phyloP scores from a whole-genome alignment of 2,797 vertebrate genomes.

The Euthynnus affinis region DNA sequence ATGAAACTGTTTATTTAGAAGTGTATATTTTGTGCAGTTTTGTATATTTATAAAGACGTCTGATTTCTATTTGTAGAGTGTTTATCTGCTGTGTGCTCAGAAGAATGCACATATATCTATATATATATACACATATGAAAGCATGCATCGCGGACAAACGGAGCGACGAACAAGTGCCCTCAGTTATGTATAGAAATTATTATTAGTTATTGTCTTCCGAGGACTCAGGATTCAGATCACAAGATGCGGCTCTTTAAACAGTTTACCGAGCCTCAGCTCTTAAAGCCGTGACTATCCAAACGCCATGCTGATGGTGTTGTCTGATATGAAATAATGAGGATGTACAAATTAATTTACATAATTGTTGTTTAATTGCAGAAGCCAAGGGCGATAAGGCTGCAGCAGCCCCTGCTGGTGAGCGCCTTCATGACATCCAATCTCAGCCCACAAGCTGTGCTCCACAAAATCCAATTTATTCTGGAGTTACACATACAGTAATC shows the following conservation, averaged over 20 bases:
- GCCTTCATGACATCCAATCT: slow-evolving; percentile 51
- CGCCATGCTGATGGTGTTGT: slow-evolving; percentile 44
- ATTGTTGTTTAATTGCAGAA: slow-evolving; percentile 81
- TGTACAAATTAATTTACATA: slow-evolving; percentile 74
- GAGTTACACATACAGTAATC: slow-evolving; percentile 36
- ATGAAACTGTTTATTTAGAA: slow-evolving; percentile 44
- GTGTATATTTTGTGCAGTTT: slow-evolving; percentile 33
- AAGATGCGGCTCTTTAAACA: slow-evolving; percentile 59
- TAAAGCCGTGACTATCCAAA: slow-evolving; percentile 46
- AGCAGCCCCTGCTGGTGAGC: slow-evolving; percentile 84
- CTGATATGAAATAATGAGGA: slow-evolving; percentile 69
- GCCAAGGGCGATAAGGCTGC: slow-evolving; percentile 69
- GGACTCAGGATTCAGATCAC: slow-evolving; percentile 48
- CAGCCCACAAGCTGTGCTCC: slow-evolving; percentile 37
- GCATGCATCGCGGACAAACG: slow-evolving; percentile 18
- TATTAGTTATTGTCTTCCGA: slow-evolving; percentile 46
- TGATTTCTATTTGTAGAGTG: slow-evolving; percentile 9
- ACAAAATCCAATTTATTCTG: slow-evolving; percentile 51
- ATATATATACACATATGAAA: neutral
- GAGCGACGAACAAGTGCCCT: slow-evolving; percentile 20
- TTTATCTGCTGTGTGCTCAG: neutral
- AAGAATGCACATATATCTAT: neutral
- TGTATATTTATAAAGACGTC: slow-evolving; percentile 21
- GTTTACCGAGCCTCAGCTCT: slow-evolving; percentile 48
- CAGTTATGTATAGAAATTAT: slow-evolving; percentile 35